Evolutionary conservation across 2,113 vertebrate species (phyloP), one percentile per base, ranked within the genome.

Genomic region (Madoqua kirkii): DNA sequence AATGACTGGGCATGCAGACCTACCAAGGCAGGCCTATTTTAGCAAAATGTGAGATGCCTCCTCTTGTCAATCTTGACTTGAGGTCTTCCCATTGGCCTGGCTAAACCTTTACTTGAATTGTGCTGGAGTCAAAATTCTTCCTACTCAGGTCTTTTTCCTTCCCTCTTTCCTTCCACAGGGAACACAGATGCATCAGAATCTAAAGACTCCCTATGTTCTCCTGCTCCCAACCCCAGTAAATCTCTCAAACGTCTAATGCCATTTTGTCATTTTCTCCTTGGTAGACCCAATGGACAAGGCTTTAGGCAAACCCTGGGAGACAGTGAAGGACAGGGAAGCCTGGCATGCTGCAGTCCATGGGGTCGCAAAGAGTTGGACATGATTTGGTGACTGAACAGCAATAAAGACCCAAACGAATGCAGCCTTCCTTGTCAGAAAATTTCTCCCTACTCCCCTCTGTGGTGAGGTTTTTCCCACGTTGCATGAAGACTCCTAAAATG

Each of bases 251-350:
- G 6, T 23, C 67, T 59, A 57, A 64, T 71, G 16, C 84, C 50
- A 50, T n/a, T 50, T 85, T 48, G 27, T 31, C 36, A 19, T 71
- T 52, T 93, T 95, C 60, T 93, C 84, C 82, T 27, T 33, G 12
- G 17, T 7, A 55, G 13, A 84, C 27, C 27, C 43, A 33, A 27
- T 16, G 76, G 25, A 31, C 43, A 79, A 3, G 15, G 43, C 43
- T 31, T 79, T 48, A 25, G 31, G 43, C 13, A 29, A 48, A 78
- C 6, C 23, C 40, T 76, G 71, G 71, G 12, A 76, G 23, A 76
- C 1, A 15, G 12, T 43, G 71, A 76, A 76, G 40, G 40, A 76
- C 12, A 27, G 40, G 23, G 40, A 43, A 76, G 40, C 11, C 71
- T 76, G 11, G 40, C 23, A 0, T 76, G 71, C 71, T 76, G 71